Conservation (phyloP, 1,140 invertebrate genomes). For the Chironomus tepperi region DNA sequence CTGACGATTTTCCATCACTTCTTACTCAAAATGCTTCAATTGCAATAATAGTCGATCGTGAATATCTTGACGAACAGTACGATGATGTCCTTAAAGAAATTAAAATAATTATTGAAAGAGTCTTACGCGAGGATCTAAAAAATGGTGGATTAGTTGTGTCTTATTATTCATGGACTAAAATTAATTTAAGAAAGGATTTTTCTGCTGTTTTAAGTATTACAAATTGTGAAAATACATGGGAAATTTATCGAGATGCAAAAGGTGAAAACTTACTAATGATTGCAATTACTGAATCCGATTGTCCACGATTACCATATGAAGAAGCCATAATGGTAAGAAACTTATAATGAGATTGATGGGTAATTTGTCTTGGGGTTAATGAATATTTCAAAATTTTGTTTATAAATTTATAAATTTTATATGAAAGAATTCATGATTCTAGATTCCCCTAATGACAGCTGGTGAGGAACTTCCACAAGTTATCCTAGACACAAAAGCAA, state of each 20-base stretch:
- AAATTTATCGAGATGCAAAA: slow-evolving; percentile 47
- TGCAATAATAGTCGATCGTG: slow-evolving; percentile 54
- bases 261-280: slow-evolving; percentile 56
- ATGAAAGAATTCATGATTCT: no score
- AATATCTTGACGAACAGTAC: slow-evolving; percentile 49
- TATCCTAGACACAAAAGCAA: slow-evolving; percentile 57
- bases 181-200: slow-evolving; percentile 57
- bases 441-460: slow-evolving; percentile 50
- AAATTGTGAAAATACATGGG: slow-evolving; percentile 60
- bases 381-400: no score
- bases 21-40: slow-evolving; percentile 55
- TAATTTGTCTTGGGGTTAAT: no score
- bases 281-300: slow-evolving; percentile 57
- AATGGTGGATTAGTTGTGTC: slow-evolving; percentile 52
- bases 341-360: no score
- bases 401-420: no score
- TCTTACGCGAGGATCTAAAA: slow-evolving; percentile 49
- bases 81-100: slow-evolving; percentile 46
- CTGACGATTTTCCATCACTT: slow-evolving; percentile 56
- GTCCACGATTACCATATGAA: slow-evolving; percentile 54
- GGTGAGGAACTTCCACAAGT: slow-evolving; percentile 66
- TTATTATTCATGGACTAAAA: slow-evolving; percentile 52
- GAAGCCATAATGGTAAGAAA: slow-evolving; percentile 51
- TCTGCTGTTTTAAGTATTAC: slow-evolving; percentile 58
- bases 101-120: slow-evolving; percentile 49